Conservation (phyloP, 2,113 vertebrate genomes). For the Siniperca chuatsi region DNA sequence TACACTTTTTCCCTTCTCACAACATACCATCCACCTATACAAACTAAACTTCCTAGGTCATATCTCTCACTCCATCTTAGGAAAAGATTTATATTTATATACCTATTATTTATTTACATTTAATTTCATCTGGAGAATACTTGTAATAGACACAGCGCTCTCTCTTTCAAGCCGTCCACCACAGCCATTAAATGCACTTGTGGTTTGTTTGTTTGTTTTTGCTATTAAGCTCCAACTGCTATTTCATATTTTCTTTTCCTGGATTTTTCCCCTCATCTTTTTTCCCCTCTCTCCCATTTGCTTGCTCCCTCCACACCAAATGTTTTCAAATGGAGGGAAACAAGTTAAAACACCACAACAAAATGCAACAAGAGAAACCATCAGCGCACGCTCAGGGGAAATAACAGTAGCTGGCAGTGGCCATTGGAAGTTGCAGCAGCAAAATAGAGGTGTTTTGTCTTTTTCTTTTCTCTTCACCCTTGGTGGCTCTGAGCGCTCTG, state of each 20-base stretch:
- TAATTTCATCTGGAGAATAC: constrained; percentile 30
- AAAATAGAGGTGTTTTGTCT: constrained; percentile 77
- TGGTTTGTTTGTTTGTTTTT: constrained; percentile 48
- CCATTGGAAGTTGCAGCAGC: constrained; percentile 67
- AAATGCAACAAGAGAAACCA: constrained; percentile 70
- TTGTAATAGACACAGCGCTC: background rate
- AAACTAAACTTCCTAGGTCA: constrained; percentile 55
- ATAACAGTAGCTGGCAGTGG: constrained; percentile 73
- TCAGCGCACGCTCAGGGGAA: constrained; percentile 78
- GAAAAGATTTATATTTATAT: constrained; percentile 9
- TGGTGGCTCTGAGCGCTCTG: constrained; percentile 57
- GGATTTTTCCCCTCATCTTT: constrained; percentile 23
- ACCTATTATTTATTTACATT: constrained; percentile 62
- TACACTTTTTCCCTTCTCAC: constrained; percentile 37
- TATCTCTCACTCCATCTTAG: constrained; percentile 40
- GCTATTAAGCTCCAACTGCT: constrained; percentile 53
- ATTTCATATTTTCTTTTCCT: constrained; percentile 55
- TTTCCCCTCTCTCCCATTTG: constrained; percentile 25
- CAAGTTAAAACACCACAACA: constrained; percentile 75
- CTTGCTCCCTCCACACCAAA: constrained; percentile 53
- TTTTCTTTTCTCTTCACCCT: constrained; percentile 49
- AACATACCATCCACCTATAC: constrained; percentile 50
- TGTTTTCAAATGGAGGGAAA: constrained; percentile 76
- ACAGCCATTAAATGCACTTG: constrained; percentile 52
- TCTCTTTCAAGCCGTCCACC: constrained; percentile 22